phyloP scores from a whole-genome alignment of 2,888 invertebrate species.

The Eristalis pertinax region DNA sequence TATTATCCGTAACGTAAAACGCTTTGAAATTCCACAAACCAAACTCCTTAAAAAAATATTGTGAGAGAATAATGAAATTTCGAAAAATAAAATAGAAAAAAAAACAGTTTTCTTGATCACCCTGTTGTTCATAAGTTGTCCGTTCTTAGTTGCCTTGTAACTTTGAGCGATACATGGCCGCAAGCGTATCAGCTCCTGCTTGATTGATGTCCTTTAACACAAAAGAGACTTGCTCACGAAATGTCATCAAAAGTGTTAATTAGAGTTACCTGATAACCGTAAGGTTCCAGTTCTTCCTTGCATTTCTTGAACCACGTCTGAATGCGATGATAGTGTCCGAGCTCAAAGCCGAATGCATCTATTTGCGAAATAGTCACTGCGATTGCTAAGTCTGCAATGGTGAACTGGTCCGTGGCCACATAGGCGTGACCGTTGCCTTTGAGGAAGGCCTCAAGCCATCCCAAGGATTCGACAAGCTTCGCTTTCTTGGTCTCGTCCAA shows the following conservation, averaged over 20 bases:
- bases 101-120: neutral
- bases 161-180: slow-evolving; percentile 83
- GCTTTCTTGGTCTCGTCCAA: slow-evolving; percentile 82
- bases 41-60: too few species aligned
- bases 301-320: slow-evolving; percentile 86
- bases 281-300: slow-evolving; percentile 85
- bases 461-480: slow-evolving; percentile 83
- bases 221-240: neutral
- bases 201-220: slow-evolving; percentile 83
- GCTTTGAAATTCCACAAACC: too few species aligned
- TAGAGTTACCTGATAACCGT: slow-evolving; percentile 84
- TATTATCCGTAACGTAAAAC: too few species aligned
- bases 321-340: slow-evolving; percentile 82
- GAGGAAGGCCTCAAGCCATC: slow-evolving; percentile 83
- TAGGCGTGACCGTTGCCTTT: slow-evolving; percentile 83
- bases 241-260: neutral
- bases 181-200: slow-evolving; percentile 83
- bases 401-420: slow-evolving; percentile 84
- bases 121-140: neutral
- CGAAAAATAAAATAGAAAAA: neutral
- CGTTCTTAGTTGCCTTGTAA: slow-evolving; percentile 68
- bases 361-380: slow-evolving; percentile 80
- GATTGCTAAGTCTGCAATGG: slow-evolving; percentile 80
- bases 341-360: slow-evolving; percentile 83
- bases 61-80: too few species aligned